phyloP scores from a whole-genome alignment of 2,113 vertebrate genomes.

The Gymnorhina tibicen region DNA sequence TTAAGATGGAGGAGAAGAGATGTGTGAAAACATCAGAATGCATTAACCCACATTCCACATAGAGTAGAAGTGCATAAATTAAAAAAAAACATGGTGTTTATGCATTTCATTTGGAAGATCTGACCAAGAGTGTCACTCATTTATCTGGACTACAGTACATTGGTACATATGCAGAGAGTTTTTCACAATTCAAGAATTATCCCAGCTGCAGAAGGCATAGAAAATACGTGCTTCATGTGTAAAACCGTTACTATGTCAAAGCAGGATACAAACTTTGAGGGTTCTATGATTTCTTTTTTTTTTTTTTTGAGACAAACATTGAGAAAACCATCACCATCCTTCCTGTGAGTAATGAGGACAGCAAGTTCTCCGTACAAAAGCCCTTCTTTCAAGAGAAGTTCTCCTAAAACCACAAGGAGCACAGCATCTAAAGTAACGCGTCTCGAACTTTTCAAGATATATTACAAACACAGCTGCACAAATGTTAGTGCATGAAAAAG shows the following conservation, averaged over 20 bases:
- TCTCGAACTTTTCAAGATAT: conserved; percentile 38
- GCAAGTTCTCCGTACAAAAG: not conserved
- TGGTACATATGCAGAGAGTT: not conserved
- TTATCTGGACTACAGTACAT: not conserved
- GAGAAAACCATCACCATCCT: not conserved
- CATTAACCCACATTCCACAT: not conserved
- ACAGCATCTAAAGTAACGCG: not conserved
- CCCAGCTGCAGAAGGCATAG: not conserved
- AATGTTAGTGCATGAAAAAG: conserved; percentile 26
- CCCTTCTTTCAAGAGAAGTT: not conserved
- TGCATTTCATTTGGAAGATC: not conserved
- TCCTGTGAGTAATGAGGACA: not conserved
- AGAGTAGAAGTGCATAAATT: not conserved
- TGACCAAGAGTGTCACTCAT: not conserved
- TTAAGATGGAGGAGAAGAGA: not conserved
- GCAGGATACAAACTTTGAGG: not conserved
- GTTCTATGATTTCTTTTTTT: not conserved
- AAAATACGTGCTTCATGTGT: not conserved
- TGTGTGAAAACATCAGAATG: not conserved
- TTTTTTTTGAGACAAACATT: not conserved
- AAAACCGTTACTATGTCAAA: not conserved
- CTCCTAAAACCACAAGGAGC: conserved; percentile 41
- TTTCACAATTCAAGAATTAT: not conserved
- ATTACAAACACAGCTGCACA: conserved; percentile 64
- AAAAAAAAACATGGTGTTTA: not conserved